Percentiles rank a stretch among this genome's conserved stretches.
These are phyloP conservation scores for Conops quadrifasciatus DNA, from an alignment of 2,888 invertebrate genomes.

Conservation along the genomic window DNA sequence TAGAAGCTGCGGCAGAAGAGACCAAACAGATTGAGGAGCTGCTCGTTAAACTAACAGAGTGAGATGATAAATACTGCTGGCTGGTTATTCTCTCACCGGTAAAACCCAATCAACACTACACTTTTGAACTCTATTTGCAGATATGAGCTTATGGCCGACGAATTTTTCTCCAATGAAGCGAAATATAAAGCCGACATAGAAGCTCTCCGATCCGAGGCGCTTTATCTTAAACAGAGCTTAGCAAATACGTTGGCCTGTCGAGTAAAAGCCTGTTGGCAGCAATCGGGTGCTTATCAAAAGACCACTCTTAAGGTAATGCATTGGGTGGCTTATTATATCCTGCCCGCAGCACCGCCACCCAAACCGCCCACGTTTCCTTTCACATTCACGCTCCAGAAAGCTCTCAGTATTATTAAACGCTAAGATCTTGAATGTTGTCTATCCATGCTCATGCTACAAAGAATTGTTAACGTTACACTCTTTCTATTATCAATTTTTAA, in stretches of 20 bases:
- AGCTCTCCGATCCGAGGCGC: constrained; percentile 42
- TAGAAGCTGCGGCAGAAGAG: constrained; percentile 39
- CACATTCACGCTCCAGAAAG: constrained; percentile 44
- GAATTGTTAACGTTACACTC: too few relatives aligned
- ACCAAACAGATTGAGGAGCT: constrained; percentile 41
- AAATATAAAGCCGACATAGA: constrained; percentile 48
- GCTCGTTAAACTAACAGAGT: constrained; percentile 44
- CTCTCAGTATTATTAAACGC: constrained; percentile 44
- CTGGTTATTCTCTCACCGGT: not conserved
- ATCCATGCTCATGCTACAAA: too few relatives aligned
- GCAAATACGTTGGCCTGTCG: constrained; percentile 54
- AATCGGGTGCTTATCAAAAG: constrained; percentile 49
- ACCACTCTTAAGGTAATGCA: constrained; percentile 54
- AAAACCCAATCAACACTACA: not conserved
- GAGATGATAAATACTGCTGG: constrained; percentile 22
- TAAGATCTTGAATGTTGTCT: constrained; percentile 14
- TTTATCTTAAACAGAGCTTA: constrained; percentile 49
- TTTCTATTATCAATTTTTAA: too few relatives aligned
- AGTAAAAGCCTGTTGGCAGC: constrained; percentile 49
- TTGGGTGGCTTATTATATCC: constrained; percentile 53
- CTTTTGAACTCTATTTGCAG: constrained; percentile 34
- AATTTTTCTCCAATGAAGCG: constrained; percentile 41
- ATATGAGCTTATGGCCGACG: constrained; percentile 45
- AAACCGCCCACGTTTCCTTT: constrained; percentile 41
- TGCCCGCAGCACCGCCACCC: constrained; percentile 56